These are phyloP conservation scores for Apeltes quadracus DNA, from an alignment of 2,113 vertebrate genomes.

Conservation along the genomic window DNA sequence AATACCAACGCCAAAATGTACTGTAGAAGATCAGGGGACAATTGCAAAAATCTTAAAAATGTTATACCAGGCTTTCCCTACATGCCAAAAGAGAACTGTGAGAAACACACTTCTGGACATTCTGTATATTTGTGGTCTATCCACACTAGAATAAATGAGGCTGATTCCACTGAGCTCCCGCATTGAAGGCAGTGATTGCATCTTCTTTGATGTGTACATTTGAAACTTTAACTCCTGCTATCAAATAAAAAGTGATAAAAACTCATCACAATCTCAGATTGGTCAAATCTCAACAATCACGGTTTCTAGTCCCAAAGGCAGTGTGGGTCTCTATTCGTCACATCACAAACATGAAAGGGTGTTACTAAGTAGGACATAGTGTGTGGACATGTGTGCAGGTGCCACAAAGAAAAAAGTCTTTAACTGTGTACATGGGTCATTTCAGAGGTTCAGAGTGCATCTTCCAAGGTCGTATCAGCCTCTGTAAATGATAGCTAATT, in stretches of 20 bases:
- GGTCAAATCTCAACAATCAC: slow-evolving; percentile 8
- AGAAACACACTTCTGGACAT: not conserved
- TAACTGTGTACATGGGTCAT: not conserved
- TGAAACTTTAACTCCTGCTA: not conserved
- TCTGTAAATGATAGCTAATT: not conserved
- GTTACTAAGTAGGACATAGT: slow-evolving; percentile 22
- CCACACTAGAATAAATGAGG: slow-evolving; percentile 6
- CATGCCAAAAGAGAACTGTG: slow-evolving; percentile 24
- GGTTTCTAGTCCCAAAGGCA: slow-evolving; percentile 37
- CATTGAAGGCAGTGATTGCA: slow-evolving; percentile 57
- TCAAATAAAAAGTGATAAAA: slow-evolving; percentile 12
- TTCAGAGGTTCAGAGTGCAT: not conserved
- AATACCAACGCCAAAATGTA: slow-evolving; percentile 51
- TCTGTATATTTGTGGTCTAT: not conserved
- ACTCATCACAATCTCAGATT: not conserved
- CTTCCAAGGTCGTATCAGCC: not conserved
- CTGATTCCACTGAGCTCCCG: slow-evolving; percentile 4
- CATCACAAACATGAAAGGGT: slow-evolving; percentile 12
- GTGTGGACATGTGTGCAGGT: slow-evolving; percentile 26
- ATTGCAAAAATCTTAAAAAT: slow-evolving; percentile 15
- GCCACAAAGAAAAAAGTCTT: slow-evolving; percentile 2
- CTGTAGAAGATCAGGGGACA: slow-evolving; percentile 9
- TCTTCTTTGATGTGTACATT: slow-evolving; percentile 18
- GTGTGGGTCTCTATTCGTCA: slow-evolving; percentile 35
- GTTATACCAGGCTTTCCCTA: not conserved